Conservation (phyloP, 2,797 vertebrate species). For the Hemitrygon akajei region DNA sequence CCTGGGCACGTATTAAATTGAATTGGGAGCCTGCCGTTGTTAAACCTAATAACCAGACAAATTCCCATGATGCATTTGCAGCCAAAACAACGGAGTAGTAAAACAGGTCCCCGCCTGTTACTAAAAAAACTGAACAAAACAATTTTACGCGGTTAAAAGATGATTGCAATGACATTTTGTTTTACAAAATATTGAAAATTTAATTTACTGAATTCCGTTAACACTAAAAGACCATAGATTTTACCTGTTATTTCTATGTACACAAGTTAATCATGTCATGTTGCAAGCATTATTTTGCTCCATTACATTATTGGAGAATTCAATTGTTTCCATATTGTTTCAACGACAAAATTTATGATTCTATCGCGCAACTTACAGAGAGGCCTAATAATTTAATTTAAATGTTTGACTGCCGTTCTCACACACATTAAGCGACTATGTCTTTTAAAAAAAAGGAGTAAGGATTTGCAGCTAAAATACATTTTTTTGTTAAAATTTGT, state of each 20-base stretch:
- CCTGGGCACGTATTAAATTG: neutral
- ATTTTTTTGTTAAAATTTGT: neutral
- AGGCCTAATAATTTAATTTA: neutral
- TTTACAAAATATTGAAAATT: neutral
- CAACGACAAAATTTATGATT: neutral
- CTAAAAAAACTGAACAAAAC: neutral
- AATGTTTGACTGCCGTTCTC: neutral
- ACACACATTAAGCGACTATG: neutral
- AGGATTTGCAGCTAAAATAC: neutral
- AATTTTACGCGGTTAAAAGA: neutral
- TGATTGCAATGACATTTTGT: neutral
- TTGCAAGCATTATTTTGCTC: neutral
- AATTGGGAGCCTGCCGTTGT: neutral
- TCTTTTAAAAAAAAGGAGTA: neutral
- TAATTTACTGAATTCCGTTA: neutral
- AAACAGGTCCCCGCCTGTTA: constrained; percentile 17
- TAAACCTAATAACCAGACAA: neutral
- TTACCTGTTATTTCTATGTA: neutral
- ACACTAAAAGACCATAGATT: neutral
- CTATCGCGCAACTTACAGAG: neutral
- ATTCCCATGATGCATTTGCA: neutral
- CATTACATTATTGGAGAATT: neutral
- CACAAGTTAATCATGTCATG: neutral
- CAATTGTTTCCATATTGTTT: neutral
- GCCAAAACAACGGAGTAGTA: constrained; percentile 3